Evolutionary conservation across 1,140 invertebrate species (phyloP).

Genomic region (Lepidurus couesii): DNA sequence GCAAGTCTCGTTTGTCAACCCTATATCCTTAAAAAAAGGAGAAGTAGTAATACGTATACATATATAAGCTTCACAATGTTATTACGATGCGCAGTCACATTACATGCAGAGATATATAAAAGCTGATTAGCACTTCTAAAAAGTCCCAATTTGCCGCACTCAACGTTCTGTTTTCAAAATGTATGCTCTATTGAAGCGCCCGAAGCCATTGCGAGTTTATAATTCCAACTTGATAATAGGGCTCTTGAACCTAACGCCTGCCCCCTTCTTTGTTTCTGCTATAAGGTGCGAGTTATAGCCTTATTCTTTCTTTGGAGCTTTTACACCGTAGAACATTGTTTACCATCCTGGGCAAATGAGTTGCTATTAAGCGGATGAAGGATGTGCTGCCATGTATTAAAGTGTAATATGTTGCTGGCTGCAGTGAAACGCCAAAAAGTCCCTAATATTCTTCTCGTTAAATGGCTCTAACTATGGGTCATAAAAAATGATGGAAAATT

Average conservation of each 20-base stretch:
- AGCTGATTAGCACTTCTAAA: not conserved
- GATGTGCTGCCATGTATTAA: constrained; percentile 15
- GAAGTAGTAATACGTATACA: too few relatives aligned
- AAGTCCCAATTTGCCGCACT: not conserved
- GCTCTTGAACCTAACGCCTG: not conserved
- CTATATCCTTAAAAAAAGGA: too few relatives aligned
- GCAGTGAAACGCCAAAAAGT: not conserved
- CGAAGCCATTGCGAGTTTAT: not conserved
- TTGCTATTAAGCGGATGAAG: constrained; percentile 10
- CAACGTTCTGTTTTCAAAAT: not conserved
- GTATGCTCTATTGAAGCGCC: not conserved
- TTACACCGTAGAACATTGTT: not conserved
- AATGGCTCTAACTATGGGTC: constrained; percentile 8
- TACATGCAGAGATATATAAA: too few relatives aligned
- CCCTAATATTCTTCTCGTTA: not conserved
- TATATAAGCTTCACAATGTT: too few relatives aligned
- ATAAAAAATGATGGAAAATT: constrained; percentile 13
- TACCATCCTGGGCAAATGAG: constrained; percentile 9
- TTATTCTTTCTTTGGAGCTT: not conserved
- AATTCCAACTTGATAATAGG: constrained; percentile 1
- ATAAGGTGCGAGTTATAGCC: not conserved
- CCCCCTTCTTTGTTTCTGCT: constrained; percentile 1
- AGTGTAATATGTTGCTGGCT: not conserved
- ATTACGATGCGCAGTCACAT: too few relatives aligned
- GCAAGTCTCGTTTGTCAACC: not conserved